Evolutionary conservation across 2,113 vertebrate genomes (phyloP).

Genomic region (Gyps fulvus): DNA sequence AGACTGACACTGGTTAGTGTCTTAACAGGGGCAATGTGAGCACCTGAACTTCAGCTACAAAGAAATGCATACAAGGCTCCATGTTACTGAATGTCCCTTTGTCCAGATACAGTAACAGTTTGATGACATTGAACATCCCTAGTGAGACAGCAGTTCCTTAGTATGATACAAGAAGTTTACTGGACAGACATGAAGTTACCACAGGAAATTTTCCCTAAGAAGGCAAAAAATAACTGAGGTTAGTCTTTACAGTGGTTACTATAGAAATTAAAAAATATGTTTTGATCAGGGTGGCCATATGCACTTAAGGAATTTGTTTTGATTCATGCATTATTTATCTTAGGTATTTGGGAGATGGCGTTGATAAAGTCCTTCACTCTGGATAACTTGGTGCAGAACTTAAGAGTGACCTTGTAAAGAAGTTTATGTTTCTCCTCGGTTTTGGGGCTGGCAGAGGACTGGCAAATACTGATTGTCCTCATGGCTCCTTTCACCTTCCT

Average conservation of each 20-base stretch:
- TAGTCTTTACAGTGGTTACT: constrained; percentile 41
- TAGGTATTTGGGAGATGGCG: not conserved
- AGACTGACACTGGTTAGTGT: not conserved
- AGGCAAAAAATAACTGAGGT: not conserved
- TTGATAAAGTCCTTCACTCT: not conserved
- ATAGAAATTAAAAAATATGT: constrained; percentile 36
- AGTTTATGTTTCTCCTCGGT: not conserved
- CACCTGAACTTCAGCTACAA: not conserved
- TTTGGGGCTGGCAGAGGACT: not conserved
- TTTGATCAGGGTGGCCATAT: constrained; percentile 22
- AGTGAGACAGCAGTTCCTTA: not conserved
- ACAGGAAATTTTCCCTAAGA: not conserved
- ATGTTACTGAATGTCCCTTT: not conserved
- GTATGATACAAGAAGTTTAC: not conserved
- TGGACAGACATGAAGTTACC: not conserved
- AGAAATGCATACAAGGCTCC: not conserved
- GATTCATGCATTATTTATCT: not conserved
- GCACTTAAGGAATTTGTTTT: not conserved
- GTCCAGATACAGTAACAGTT: not conserved
- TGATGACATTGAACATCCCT: not conserved
- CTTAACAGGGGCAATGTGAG: not conserved
- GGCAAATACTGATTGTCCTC: not conserved
- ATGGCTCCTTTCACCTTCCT: not conserved
- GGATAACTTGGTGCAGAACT: not conserved
- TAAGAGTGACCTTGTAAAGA: not conserved